A percentile compares a stretch with the other conserved stretches of the same genome.
Evolutionary conservation across 2,888 invertebrate species (phyloP).

Genomic region (Hypomecis punctinalis): DNA sequence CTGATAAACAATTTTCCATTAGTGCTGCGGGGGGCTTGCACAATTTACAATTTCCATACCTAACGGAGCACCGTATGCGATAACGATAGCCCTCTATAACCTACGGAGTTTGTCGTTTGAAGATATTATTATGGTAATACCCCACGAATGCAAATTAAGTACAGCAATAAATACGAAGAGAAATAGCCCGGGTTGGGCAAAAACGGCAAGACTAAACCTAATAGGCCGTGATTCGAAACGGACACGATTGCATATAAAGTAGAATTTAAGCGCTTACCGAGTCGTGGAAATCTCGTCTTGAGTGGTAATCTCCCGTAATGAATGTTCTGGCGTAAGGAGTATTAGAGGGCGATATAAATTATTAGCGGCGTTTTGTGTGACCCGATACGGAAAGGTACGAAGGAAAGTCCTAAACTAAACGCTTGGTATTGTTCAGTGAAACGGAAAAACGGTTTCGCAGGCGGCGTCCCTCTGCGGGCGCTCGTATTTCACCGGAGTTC

Average conservation of each 20-base stretch:
- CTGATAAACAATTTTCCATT: conserved; percentile 81
- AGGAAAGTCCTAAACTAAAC: conserved; percentile 70
- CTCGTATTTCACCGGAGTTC: conserved; percentile 82
- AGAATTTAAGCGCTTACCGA: conserved; percentile 50
- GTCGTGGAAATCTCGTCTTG: conserved; percentile 48
- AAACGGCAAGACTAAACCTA: conserved; percentile 60
- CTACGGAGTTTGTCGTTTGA: conserved; percentile 65
- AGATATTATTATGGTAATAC: conserved; percentile 76
- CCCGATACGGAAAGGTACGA: conserved; percentile 58
- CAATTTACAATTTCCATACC: conserved; percentile 69
- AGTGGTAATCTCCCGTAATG: conserved; percentile 42
- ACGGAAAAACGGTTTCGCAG: conserved; percentile 80
- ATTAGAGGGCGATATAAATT: conserved; percentile 41
- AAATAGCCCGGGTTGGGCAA: conserved; percentile 61
- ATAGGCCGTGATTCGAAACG: conserved; percentile 59
- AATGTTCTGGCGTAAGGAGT: conserved; percentile 36
- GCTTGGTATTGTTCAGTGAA: conserved; percentile 75
- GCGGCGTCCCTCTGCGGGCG: conserved; percentile 74
- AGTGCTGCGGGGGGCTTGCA: conserved; percentile 55
- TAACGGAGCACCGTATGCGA: conserved; percentile 60
- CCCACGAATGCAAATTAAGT: conserved; percentile 74
- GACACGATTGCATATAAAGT: conserved; percentile 57
- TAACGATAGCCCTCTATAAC: conserved; percentile 69
- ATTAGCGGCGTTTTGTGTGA: conserved; percentile 45
- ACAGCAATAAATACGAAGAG: conserved; percentile 70